phyloP scores from a whole-genome alignment of 2,888 invertebrate species.

The Myopa testacea region DNA sequence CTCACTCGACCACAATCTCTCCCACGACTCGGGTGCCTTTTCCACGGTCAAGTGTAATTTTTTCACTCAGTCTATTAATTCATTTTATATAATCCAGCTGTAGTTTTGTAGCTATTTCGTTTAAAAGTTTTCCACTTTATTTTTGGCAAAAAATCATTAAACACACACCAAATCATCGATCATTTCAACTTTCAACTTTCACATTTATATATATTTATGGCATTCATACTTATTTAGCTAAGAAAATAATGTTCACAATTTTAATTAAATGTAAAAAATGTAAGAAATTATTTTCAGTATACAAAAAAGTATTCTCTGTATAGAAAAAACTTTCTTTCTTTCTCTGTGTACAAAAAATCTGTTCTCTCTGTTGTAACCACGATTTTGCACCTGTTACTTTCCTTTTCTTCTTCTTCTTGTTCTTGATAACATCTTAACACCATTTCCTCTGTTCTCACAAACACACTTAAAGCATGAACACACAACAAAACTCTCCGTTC shows the following conservation, averaged over 20 bases:
- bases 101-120: too few species aligned
- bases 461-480: constrained; percentile 13
- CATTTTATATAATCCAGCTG: too few species aligned
- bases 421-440: neutral
- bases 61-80: too few species aligned
- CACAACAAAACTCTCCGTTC: constrained; percentile 9
- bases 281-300: too few species aligned
- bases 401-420: neutral
- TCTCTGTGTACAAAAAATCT: constrained; percentile 8
- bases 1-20: too few species aligned
- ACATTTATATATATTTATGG: constrained; percentile 15
- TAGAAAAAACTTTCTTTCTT: neutral
- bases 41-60: too few species aligned
- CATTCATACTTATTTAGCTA: neutral
- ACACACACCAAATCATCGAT: neutral
- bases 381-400: neutral
- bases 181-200: neutral
- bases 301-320: neutral
- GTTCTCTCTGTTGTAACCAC: neutral
- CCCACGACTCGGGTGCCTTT: too few species aligned
- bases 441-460: neutral
- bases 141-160: too few species aligned
- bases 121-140: too few species aligned
- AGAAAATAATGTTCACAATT: neutral
- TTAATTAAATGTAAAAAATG: too few species aligned